phyloP scores from a whole-genome alignment of 1,140 invertebrate species.

The Bombus pyrosoma region DNA sequence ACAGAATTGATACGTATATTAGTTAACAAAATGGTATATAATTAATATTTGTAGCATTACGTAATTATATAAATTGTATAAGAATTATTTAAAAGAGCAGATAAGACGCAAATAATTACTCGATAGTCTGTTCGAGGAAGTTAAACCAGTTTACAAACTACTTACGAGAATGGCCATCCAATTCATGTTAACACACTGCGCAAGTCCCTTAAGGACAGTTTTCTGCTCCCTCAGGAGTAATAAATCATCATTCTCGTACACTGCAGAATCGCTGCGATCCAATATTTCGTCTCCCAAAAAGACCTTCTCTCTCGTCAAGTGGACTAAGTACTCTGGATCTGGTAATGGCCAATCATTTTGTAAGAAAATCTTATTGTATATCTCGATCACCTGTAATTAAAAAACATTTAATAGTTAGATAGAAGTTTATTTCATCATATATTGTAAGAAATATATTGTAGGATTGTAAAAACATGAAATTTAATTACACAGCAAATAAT shows the following conservation, averaged over 20 bases:
- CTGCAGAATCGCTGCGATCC: slow-evolving; percentile 74
- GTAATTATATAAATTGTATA: too few relatives aligned
- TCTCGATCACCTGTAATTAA: slow-evolving; percentile 81
- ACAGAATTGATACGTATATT: slow-evolving; percentile 2
- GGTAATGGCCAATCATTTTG: slow-evolving; percentile 81
- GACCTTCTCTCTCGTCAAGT: slow-evolving; percentile 82
- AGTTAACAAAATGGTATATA: neutral
- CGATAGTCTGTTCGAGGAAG: neutral
- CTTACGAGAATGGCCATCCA: slow-evolving; percentile 95
- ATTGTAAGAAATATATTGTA: too few relatives aligned
- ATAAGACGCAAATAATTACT: neutral
- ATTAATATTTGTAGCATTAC: too few relatives aligned
- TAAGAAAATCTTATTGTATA: slow-evolving; percentile 85
- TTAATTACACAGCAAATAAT: neutral
- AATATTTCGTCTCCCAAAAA: slow-evolving; percentile 85
- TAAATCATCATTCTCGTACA: slow-evolving; percentile 81
- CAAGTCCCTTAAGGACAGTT: slow-evolving; percentile 87
- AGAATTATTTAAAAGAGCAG: too few relatives aligned
- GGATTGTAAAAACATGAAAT: too few relatives aligned
- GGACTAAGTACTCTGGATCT: slow-evolving; percentile 79
- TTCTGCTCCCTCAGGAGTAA: slow-evolving; percentile 88
- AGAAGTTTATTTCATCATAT: too few relatives aligned
- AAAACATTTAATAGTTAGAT: neutral
- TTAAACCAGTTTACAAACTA: slow-evolving; percentile 25
- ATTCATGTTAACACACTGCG: slow-evolving; percentile 93